These are phyloP conservation scores for Murina feae DNA, from an alignment of 2,113 vertebrate genomes.

Conservation along the genomic window DNA sequence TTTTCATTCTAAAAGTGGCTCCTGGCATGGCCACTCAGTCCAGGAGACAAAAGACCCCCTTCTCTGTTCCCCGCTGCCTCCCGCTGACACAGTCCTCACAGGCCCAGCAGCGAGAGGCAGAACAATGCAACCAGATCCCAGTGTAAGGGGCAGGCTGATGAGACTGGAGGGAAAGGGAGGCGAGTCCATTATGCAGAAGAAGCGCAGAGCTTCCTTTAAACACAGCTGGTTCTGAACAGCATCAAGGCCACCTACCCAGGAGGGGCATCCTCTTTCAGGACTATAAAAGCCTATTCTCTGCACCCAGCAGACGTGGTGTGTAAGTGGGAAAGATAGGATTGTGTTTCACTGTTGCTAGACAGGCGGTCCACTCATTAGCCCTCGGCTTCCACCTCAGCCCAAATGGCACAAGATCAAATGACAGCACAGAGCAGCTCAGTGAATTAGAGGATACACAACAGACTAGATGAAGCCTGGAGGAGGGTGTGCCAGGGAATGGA, in stretches of 20 bases:
- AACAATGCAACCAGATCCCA: not conserved
- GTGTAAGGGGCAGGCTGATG: not conserved
- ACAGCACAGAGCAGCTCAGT: not conserved
- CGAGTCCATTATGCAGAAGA: not conserved
- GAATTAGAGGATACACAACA: not conserved
- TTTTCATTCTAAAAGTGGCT: not conserved
- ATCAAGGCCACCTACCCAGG: not conserved
- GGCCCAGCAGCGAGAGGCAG: not conserved
- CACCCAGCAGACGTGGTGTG: not conserved
- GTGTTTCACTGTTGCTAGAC: slow-evolving; percentile 33
- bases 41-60: not conserved
- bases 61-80: not conserved
- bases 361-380: not conserved
- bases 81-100: fast-evolving
- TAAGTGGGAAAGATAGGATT: not conserved
- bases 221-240: not conserved
- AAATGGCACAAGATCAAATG: slow-evolving; percentile 5
- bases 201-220: not conserved
- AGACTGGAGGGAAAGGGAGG: not conserved
- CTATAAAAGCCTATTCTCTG: not conserved
- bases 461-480: not conserved
- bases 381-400: not conserved
- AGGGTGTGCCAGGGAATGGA: not conserved
- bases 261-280: not conserved
- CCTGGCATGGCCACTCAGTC: not conserved